phyloP scores from a whole-genome alignment of 1,140 invertebrate genomes.

The Cotesia glomerata region DNA sequence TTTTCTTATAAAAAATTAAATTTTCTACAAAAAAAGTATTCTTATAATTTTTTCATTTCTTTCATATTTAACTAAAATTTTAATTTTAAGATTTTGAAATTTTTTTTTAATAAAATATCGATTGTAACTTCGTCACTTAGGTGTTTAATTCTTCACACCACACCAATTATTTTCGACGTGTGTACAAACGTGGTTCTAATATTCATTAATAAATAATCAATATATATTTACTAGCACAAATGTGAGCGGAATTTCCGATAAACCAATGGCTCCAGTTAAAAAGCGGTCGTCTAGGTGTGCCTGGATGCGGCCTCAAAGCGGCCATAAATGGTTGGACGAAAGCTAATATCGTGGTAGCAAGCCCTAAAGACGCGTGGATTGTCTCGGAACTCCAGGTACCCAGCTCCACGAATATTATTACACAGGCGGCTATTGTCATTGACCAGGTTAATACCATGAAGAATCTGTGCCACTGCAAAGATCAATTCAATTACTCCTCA shows the following conservation, averaged over 20 bases:
- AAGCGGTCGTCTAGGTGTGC: slow-evolving; percentile 76
- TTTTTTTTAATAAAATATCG: too few relatives aligned
- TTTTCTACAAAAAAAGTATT: too few relatives aligned
- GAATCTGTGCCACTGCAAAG: slow-evolving; percentile 78
- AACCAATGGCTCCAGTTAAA: slow-evolving; percentile 97
- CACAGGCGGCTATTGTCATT: slow-evolving; percentile 77
- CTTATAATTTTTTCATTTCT: too few relatives aligned
- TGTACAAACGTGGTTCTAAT: background rate
- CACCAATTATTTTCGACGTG: background rate
- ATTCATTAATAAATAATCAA: slow-evolving; percentile 13
- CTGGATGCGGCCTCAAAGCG: slow-evolving; percentile 84
- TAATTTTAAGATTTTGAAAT: too few relatives aligned
- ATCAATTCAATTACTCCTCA: background rate
- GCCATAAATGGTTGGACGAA: slow-evolving; percentile 88
- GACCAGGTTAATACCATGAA: slow-evolving; percentile 85
- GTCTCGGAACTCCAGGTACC: slow-evolving; percentile 77
- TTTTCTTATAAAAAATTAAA: too few relatives aligned
- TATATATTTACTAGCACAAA: slow-evolving; percentile 80
- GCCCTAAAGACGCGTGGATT: slow-evolving; percentile 82
- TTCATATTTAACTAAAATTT: too few relatives aligned
- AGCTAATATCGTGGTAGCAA: slow-evolving; percentile 78
- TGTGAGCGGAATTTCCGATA: slow-evolving; percentile 90
- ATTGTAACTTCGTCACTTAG: too few relatives aligned
- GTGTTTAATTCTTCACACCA: too few relatives aligned
- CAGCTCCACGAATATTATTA: slow-evolving; percentile 85